Base-by-base conservation (phyloP, 2,113 vertebrate genomes). In the Dolichotis patagonum region DNA sequence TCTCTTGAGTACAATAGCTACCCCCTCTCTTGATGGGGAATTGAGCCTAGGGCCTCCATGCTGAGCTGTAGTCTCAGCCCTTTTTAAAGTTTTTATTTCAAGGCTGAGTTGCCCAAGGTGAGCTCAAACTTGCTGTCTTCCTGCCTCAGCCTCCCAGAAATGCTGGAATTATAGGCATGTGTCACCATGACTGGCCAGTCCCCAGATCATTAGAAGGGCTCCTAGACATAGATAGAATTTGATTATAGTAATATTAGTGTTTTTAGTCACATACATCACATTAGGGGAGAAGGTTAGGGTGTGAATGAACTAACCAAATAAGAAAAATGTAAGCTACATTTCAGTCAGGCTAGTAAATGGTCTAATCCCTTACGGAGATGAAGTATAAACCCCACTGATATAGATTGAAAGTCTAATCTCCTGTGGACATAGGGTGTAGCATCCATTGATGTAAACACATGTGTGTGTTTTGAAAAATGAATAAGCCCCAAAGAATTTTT, bases 311-410 rank as follows among this genome's bases (percentile, higher is more conserved):
- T 87, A 97, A 96, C 38, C 80, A 54, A 54, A 54, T 54, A 91
- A 96, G 54, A 84, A 96, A 96, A 92, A 84, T 54, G 63, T 95
- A 91, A 95, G 91, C 43, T 71, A 43, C 41, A 4, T 97, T 96
- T 97, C 20, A 78, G 43, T 95, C 88, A 90, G 81, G 52, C 54
- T 85, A 7, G 80, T 93, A 58, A 95, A 84, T 38, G 20, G 8
- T 95, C 80, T 22, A 30, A 49, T 88, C 0, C 24, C 54, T 83
- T 41, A 8, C 52, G 56, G 65, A 96, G 54, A 92, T 91, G 35
- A 46, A 91, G 28, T 97, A 49, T 91, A 77, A 28, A 82, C 91
- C 67, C 60, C 69, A 32, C 2, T 84, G 78, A 87, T 94, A 49
- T 20, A 26, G 88, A 63, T 96, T 43, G 96, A 69, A 88, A 41